phyloP scores from a whole-genome alignment of 1,140 invertebrate genomes.

The Drosophila parvula region DNA sequence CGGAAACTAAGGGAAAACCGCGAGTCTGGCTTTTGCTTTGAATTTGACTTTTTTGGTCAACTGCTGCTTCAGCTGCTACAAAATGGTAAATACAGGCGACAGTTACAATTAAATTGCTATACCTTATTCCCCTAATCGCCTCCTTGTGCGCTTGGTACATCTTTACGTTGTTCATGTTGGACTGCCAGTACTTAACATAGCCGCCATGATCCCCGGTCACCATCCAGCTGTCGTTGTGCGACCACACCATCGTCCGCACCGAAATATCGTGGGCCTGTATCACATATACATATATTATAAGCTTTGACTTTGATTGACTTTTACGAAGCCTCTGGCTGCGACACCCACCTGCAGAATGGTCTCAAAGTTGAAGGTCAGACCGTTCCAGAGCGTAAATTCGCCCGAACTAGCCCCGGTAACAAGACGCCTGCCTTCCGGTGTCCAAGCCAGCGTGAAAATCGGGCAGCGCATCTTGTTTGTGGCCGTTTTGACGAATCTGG shows the following conservation, averaged over 20 bases:
- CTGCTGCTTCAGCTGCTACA: constrained; percentile 58
- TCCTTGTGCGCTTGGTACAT: constrained; percentile 99
- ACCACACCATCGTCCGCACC: constrained; percentile 99
- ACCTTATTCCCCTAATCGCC: constrained; percentile 98
- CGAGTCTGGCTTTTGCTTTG: constrained; percentile 15
- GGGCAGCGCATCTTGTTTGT: constrained; percentile 99
- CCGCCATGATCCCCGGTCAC: constrained; percentile 99
- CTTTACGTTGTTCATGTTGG: constrained; percentile 99
- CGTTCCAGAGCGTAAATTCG: constrained; percentile 99
- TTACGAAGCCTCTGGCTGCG: no score
- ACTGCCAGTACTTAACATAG: constrained; percentile 99
- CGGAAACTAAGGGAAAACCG: constrained; percentile 18
- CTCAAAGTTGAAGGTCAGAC: constrained; percentile 99
- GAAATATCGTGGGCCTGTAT: constrained; percentile 98
- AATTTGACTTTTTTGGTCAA: constrained; percentile 33
- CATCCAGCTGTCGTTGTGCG: constrained; percentile 99
- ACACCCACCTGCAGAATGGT: constrained; percentile 97
- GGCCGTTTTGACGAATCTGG: constrained; percentile 98
- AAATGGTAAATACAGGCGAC: constrained; percentile 70
- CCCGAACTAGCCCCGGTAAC: constrained; percentile 99
- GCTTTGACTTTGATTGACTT: background rate
- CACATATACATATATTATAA: background rate
- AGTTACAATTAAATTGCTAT: constrained; percentile 85
- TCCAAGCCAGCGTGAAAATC: constrained; percentile 99
- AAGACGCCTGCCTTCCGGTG: constrained; percentile 97